A percentile compares a stretch with the other conserved stretches of the same genome.
phyloP scores from a whole-genome alignment of 1,140 invertebrate genomes.

The Drosophila cardini region DNA sequence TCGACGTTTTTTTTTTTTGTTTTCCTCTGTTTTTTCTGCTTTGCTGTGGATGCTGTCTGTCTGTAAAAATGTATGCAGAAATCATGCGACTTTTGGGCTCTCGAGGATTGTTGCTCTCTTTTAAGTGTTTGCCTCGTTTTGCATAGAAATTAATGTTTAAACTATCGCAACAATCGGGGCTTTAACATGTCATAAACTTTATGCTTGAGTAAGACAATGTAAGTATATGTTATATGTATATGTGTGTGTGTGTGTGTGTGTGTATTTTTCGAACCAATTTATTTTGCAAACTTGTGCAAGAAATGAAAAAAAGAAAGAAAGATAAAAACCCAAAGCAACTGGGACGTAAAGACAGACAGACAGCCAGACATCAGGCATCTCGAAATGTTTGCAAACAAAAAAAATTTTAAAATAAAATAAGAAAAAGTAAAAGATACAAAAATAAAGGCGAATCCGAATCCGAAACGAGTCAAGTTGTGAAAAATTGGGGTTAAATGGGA shows the following conservation, averaged over 20 bases:
- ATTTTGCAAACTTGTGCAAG: conserved; percentile 54
- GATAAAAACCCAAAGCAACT: conserved; percentile 27
- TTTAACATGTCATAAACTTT: conserved; percentile 64
- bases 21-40: no score
- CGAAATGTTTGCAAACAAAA: conserved; percentile 48
- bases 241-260: conserved; percentile 4
- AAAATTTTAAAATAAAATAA: conserved; percentile 1
- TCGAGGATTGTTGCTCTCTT: conserved; percentile 27
- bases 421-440: conserved; percentile 38
- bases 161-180: conserved; percentile 57
- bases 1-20: background rate
- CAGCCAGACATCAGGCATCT: conserved; percentile 28
- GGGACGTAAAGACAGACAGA: conserved; percentile 1
- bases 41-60: conserved; percentile 13
- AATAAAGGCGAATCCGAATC: conserved; percentile 33
- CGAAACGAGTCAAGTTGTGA: conserved; percentile 40
- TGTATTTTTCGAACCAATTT: conserved; percentile 52
- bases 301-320: conserved; percentile 29
- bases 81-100: conserved; percentile 25
- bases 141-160: conserved; percentile 64
- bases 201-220: conserved; percentile 74
- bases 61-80: conserved; percentile 37
- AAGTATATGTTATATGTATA: conserved; percentile 20
- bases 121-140: conserved; percentile 46
- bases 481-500: conserved; percentile 65